Evolutionary conservation across 2,797 vertebrate genomes (phyloP), one percentile per base, ranked within the genome.

Genomic region (Triplophysa bombifrons): DNA sequence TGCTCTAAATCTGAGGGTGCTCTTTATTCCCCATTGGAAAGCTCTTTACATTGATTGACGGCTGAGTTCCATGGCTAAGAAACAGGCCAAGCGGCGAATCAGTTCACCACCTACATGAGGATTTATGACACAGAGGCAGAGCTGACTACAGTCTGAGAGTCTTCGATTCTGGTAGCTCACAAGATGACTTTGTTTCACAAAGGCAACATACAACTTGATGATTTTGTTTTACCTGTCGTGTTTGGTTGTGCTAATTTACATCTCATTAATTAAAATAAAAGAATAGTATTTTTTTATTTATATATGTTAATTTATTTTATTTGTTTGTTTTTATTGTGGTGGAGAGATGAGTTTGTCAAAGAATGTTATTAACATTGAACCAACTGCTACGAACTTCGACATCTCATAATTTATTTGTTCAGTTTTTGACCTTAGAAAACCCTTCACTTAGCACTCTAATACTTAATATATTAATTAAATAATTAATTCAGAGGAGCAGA

Each of bases 21-120:
- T 85, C 68, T 72, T 87, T 78, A 85, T 85, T 83, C 83, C 72
- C 82, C 65, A 66, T 73, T 83, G 76, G 82, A 86, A 80, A 84
- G 79, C 72, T 87, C 83, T 84, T 83, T 70, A 80, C 69, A 78
- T 51, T 88, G 89, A 90, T 77, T 78, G 82, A 87, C 80, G 70
- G 79, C 74, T 84, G 76, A 65, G 76, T 84, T 85, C 50, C 71
- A 34, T 66, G 17, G 72, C 60, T 76, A 46, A 75, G 75, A 48
- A 34, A 53, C 65, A 44, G 63, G 53, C 38, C 66, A 65, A 46
- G 66, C n/a, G 38, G 7, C 68, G 82, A 72, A 70, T 63, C 55
- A 60, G 30, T 67, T 75, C 71, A 55, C 72, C 50, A 66, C 74
- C 68, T 72, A 81, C 75, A 51, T 78, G 73, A 64, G 34, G 50